Conservation (phyloP, 2,888 invertebrate genomes). For the Stenoptilia bipunctidactyla region DNA sequence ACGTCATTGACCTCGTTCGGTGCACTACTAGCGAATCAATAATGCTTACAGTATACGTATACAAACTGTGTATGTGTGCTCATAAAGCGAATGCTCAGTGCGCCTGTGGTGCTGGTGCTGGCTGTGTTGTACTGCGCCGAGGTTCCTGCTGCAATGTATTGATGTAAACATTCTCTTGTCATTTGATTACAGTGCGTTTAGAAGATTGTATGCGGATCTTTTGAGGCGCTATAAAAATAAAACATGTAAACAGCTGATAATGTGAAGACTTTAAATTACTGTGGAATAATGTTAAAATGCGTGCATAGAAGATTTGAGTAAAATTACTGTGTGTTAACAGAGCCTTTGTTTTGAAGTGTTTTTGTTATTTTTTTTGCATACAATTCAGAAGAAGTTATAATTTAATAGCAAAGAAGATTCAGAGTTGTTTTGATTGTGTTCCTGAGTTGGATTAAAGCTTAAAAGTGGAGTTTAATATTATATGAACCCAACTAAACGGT, state of each 20-base stretch:
- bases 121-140: conserved; percentile 27
- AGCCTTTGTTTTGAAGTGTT: neutral
- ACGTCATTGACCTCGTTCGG: conserved; percentile 55
- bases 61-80: conserved; percentile 4
- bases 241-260: conserved; percentile 53
- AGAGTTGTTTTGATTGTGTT: too few relatives aligned
- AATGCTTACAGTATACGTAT: conserved; percentile 26
- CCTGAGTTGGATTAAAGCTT: too few relatives aligned
- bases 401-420: too few relatives aligned
- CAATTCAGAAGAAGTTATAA: too few relatives aligned
- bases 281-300: too few relatives aligned
- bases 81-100: neutral
- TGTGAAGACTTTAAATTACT: too few relatives aligned
- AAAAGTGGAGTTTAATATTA: too few relatives aligned
- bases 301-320: too few relatives aligned
- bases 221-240: conserved; percentile 30
- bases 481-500: too few relatives aligned
- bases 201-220: conserved; percentile 39
- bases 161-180: conserved; percentile 62
- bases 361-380: too few relatives aligned
- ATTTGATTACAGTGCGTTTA: conserved; percentile 57
- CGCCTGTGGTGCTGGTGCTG: neutral
- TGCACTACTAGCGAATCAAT: conserved; percentile 42
- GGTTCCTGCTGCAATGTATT: conserved; percentile 34
- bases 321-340: conserved; percentile 1